Conservation (phyloP, 2,113 vertebrate species). For the Callorhinus ursinus region DNA sequence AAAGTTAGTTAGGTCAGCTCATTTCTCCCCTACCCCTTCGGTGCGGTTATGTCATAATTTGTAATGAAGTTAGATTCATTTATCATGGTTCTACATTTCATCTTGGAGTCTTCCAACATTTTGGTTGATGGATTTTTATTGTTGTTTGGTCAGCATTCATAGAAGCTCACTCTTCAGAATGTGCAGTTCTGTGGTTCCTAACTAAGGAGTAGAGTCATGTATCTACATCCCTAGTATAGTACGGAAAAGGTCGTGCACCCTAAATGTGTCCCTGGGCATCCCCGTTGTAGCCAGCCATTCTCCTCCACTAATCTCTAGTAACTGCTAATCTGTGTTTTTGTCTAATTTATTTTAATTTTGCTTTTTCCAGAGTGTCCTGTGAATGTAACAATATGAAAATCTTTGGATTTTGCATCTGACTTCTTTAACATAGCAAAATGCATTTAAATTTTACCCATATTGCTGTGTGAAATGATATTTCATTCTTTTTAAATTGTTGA, state of each 20-base stretch:
- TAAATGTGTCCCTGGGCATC: background rate
- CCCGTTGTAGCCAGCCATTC: background rate
- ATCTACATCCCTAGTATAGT: background rate
- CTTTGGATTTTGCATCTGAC: background rate
- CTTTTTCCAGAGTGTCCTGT: background rate
- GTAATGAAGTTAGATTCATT: constrained; percentile 1
- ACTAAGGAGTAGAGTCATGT: background rate
- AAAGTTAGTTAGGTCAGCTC: background rate
- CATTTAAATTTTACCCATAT: constrained; percentile 21
- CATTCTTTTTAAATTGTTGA: constrained; percentile 41
- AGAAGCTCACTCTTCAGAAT: background rate
- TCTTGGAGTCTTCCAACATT: background rate
- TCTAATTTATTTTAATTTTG: background rate
- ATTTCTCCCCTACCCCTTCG: background rate
- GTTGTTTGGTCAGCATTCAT: constrained; percentile 13
- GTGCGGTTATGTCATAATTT: background rate
- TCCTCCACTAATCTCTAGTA: background rate
- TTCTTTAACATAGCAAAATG: constrained; percentile 24
- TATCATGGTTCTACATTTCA: background rate
- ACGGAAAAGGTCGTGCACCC: background rate
- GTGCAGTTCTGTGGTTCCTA: background rate
- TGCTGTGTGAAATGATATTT: constrained; percentile 34
- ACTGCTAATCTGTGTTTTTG: background rate
- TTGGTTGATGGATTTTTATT: background rate
- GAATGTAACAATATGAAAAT: background rate